Percentiles rank a stretch among this genome's conserved stretches.
These are phyloP conservation scores for Drosophila bocki DNA, from an alignment of 1,140 invertebrate species.

Conservation along the genomic window DNA sequence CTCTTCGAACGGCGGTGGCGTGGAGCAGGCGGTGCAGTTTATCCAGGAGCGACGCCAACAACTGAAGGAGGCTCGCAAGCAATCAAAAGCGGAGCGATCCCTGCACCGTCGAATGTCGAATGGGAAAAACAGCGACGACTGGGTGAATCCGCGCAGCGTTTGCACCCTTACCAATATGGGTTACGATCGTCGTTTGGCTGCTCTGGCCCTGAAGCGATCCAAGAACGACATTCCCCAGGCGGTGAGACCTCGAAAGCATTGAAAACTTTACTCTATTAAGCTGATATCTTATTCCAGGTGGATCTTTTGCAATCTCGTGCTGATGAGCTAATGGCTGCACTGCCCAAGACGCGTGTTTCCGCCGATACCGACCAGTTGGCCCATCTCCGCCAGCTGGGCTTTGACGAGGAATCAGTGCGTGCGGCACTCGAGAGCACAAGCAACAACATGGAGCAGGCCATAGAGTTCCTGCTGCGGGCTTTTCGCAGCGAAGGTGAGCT, in stretches of 20 bases:
- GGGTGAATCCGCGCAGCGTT: constrained; percentile 84
- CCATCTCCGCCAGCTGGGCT: constrained; percentile 87
- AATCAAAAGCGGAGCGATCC: constrained; percentile 86
- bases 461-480: constrained; percentile 86
- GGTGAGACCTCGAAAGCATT: constrained; percentile 83
- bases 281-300: constrained; percentile 44
- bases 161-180: constrained; percentile 89
- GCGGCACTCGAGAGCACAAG: constrained; percentile 86
- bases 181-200: constrained; percentile 86
- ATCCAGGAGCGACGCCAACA: constrained; percentile 87
- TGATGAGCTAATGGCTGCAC: constrained; percentile 30
- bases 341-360: constrained; percentile 21
- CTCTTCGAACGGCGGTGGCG: constrained; percentile 77
- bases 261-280: neutral
- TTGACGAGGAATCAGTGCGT: constrained; percentile 86
- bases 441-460: constrained; percentile 87
- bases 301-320: constrained; percentile 63
- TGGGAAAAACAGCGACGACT: constrained; percentile 45
- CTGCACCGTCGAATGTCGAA: constrained; percentile 76
- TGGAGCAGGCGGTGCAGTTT: constrained; percentile 88
- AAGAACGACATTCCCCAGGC: constrained; percentile 90
- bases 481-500: constrained; percentile 67
- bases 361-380: constrained; percentile 48
- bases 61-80: constrained; percentile 86
- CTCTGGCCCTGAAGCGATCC: constrained; percentile 87